Percentiles rank a stretch among this genome's conserved stretches.
Conservation (phyloP, 2,888 invertebrate genomes). For the Bruchidius siliquastri region DNA sequence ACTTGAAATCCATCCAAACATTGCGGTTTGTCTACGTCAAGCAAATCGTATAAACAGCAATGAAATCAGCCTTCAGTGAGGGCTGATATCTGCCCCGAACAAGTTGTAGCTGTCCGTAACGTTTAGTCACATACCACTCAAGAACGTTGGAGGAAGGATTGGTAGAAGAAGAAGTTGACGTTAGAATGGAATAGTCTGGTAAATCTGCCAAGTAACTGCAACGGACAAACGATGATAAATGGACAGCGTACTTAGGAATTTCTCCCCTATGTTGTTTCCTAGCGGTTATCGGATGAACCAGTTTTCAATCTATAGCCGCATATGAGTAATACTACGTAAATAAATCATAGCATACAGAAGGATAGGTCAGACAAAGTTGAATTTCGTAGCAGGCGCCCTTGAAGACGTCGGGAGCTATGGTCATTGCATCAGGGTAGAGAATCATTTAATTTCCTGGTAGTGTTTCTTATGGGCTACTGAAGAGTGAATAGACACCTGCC, state of each 20-base stretch:
- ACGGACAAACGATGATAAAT: background rate
- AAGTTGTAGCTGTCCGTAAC: background rate
- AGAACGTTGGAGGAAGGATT: background rate
- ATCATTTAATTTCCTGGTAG: no score
- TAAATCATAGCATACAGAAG: no score
- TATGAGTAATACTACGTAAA: no score
- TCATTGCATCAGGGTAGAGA: no score
- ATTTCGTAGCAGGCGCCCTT: no score
- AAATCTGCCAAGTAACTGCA: background rate
- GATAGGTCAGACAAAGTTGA: no score
- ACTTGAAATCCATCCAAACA: no score
- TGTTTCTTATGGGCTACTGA: no score
- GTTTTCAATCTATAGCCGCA: no score
- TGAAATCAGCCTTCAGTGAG: background rate
- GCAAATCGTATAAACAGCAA: background rate
- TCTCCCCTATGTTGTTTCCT: background rate
- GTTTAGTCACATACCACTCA: background rate
- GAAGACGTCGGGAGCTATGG: no score
- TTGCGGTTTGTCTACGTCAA: background rate
- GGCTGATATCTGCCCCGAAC: background rate
- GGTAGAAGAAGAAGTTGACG: background rate
- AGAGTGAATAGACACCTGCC: no score
- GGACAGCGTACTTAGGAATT: background rate
- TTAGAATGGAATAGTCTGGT: background rate
- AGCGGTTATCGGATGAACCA: background rate